Evolutionary conservation across 2,113 vertebrate species (phyloP), one percentile per base, ranked within the genome.

Genomic region (Tylochromis polylepis): DNA sequence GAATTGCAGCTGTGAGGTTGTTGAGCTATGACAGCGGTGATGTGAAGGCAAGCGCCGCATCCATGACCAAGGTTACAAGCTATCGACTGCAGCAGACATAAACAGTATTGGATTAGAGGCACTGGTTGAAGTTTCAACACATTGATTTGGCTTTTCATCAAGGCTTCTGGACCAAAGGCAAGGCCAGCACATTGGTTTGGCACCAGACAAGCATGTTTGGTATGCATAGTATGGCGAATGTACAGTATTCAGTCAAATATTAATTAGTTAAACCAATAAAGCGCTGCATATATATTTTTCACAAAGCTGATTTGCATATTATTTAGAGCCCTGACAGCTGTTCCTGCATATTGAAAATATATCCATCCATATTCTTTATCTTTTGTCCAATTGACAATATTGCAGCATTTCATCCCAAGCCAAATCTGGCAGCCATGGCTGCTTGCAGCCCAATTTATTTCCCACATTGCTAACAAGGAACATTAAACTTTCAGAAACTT

Each of bases 71-170:
- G 92, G 93, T 92, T 84, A 82, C 72, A 9, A 82, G 29, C 81
- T 60, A 91, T 92, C 36, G 87, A 89, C 87, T 34, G 88, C 82
- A 72, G 89, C 88, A 80, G 43, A 84, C 87, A 85, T 93, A 83
- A 90, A 92, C 81, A 91, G 89, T 49, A 85, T 91, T 89, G 86
- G 87, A 94, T 93, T 83, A 85, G 87, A 36, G 55, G 80, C 65
- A 12, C 62, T 6, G 83, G 91, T 79, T 78, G 78, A 89, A 65
- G 84, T 90, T 92, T 88, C 91, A 85, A 51, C 82, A 65, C 86
- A 93, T 94, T 90, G 91, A 94, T 92, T 60, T 70, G 80, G 86
- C 81, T 79, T 81, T 88, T 91, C 89, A 70, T 92, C 89, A 89
- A 95, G 87, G 92, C 18, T 91, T 31, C 78, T n/a, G 31, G 70